Evolutionary conservation across 2,888 invertebrate genomes (phyloP).

Genomic region (Julus scandinavius): DNA sequence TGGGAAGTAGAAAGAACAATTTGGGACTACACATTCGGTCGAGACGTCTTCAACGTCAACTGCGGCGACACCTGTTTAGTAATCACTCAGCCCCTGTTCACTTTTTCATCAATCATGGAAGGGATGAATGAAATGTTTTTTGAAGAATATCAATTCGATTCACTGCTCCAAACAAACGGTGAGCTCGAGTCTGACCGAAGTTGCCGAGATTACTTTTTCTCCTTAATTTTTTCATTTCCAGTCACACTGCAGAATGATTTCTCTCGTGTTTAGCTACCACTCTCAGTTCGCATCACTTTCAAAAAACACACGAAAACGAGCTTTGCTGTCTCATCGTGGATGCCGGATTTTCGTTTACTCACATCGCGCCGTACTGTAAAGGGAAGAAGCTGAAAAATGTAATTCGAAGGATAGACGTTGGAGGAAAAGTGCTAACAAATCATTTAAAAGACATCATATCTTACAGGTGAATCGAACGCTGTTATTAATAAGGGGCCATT

Average conservation of each 20-base stretch:
- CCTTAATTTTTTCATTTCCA: slow-evolving; percentile 56
- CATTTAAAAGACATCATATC: slow-evolving; percentile 97
- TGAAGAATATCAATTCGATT: slow-evolving; percentile 94
- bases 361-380: slow-evolving; percentile 90
- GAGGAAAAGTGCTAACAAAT: slow-evolving; percentile 97
- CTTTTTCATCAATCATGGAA: slow-evolving; percentile 92
- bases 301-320: slow-evolving; percentile 69
- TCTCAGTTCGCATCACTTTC: slow-evolving; percentile 79
- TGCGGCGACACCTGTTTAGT: slow-evolving; percentile 82
- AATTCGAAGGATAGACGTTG: slow-evolving; percentile 88
- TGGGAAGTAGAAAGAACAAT: slow-evolving; percentile 96
- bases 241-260: not conserved
- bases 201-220: not conserved
- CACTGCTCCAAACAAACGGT: slow-evolving; percentile 80
- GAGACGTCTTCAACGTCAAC: slow-evolving; percentile 82
- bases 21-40: slow-evolving; percentile 95
- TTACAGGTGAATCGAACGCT: slow-evolving; percentile 73
- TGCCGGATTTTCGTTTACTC: slow-evolving; percentile 94
- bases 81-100: slow-evolving; percentile 93
- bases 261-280: slow-evolving; percentile 72
- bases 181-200: slow-evolving; percentile 58
- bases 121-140: slow-evolving; percentile 96
- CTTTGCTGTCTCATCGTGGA: slow-evolving; percentile 87
- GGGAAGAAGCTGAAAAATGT: slow-evolving; percentile 77
- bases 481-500: not conserved